Evolutionary conservation across 2,888 invertebrate species (phyloP), one percentile per base, ranked within the genome.

Genomic region (Nymphalis urticae): DNA sequence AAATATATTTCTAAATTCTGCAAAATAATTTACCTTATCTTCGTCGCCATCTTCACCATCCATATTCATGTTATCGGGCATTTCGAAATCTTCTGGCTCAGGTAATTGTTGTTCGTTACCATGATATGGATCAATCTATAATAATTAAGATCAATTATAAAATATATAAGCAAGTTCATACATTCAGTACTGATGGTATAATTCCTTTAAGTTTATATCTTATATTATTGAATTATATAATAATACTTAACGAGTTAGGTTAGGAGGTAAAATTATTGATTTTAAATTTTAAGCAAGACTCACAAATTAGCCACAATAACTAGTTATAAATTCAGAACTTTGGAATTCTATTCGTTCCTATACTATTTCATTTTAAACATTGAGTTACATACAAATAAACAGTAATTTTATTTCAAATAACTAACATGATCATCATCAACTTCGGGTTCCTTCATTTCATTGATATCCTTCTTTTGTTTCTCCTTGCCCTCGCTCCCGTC

Each of bases 21-120:
- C 7, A 59, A 32, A 7, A 27, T 59, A 27, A 19, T 27, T 59
- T 42, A 88, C 88, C 79, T 93, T 87, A 73, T 95, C 94, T 21
- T 95, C 94, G 32, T 94, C 94, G 9, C 89, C 80, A 50, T 94
- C 81, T 93, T 95, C 75, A 90, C 95, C 96, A 79, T 98, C 97
- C 21, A 97, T 87, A 75, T 97, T 95, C 76, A 97, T 92, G 85
- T 98, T 96, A 54, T 98, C 97, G 0, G 98, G 97, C 71, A 98
- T 87, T 80, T 98, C 97, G 85, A 98, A 95, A 62, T 96, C 95
- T 85, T 98, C 97, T 0, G 97, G 96, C 80, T 98, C 97, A 0
- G 96, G 96, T 16, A 95, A 93, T 58, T 95, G 95, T 76, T 95
- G 95, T 72, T 96, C 94, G 65, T 97, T 95, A 51, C 97, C 97